Evolutionary conservation across 2,113 vertebrate genomes (phyloP).

Genomic region (Otus sunia): DNA sequence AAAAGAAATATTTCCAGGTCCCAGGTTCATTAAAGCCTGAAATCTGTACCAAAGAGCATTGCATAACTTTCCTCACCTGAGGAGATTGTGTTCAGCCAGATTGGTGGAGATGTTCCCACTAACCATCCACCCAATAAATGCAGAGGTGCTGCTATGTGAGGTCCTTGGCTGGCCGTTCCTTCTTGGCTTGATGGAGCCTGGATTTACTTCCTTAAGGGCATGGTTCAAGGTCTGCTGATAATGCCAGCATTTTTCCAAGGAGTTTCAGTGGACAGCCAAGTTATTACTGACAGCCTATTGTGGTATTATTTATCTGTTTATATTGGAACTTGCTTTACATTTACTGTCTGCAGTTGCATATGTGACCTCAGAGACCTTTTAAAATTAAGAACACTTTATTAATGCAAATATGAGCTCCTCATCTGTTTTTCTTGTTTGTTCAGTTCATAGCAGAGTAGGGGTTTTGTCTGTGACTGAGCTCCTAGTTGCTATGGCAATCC

Average conservation of each 20-base stretch:
- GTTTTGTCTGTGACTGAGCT: not conserved
- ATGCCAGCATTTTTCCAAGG: not conserved
- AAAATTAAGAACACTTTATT: slow-evolving; percentile 38
- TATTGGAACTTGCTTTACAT: not conserved
- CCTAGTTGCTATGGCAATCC: slow-evolving; percentile 53
- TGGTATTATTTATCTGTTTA: not conserved
- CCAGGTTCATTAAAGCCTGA: not conserved
- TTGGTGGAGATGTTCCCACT: not conserved
- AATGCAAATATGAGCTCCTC: not conserved
- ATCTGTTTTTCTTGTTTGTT: not conserved
- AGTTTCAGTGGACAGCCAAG: not conserved
- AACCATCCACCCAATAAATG: not conserved
- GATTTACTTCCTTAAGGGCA: not conserved
- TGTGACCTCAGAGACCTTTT: not conserved
- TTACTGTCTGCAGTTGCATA: not conserved
- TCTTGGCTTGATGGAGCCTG: not conserved
- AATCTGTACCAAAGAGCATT: not conserved
- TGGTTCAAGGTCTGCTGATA: not conserved
- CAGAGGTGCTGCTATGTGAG: not conserved
- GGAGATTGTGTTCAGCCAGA: rapidly evolving
- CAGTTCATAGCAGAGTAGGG: not conserved
- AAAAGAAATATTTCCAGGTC: not conserved
- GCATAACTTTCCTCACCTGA: rapidly evolving
- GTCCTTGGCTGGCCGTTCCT: not conserved
- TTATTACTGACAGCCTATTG: not conserved